These are phyloP conservation scores for Squalus acanthias DNA, from an alignment of 2,797 vertebrate species.

Conservation along the genomic window DNA sequence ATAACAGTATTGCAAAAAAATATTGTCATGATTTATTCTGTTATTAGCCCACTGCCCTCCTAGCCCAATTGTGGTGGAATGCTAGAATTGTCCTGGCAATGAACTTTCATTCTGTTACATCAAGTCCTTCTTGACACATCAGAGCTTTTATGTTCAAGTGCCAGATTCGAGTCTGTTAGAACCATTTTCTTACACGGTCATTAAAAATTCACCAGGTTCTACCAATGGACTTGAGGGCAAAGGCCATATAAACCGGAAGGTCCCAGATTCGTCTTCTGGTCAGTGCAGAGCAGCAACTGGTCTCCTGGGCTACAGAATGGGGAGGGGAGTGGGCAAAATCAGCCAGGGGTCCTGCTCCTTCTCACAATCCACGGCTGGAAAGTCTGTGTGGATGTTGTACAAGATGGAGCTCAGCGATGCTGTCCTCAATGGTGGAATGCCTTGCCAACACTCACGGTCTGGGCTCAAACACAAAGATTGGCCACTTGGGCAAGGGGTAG, in stretches of 20 bases:
- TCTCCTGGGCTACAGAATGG: not conserved
- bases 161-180: not conserved
- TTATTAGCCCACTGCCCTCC: not conserved
- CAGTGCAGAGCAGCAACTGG: not conserved
- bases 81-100: not conserved
- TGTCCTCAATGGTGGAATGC: not conserved
- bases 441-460: not conserved
- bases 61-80: not conserved
- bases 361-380: not conserved
- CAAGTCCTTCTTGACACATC: not conserved
- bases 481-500: not conserved
- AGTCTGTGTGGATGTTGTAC: not conserved
- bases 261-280: not conserved
- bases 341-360: not conserved
- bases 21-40: not conserved
- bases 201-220: not conserved
- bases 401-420: not conserved
- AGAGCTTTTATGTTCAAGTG: not conserved
- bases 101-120: not conserved
- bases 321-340: not conserved
- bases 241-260: not conserved
- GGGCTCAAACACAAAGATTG: not conserved
- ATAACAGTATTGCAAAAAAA: not conserved
- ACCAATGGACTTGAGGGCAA: not conserved
- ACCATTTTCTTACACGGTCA: not conserved